Evolutionary conservation across 2,797 vertebrate species (phyloP), one percentile per base, ranked within the genome.

Genomic region (Malacoraja senta): DNA sequence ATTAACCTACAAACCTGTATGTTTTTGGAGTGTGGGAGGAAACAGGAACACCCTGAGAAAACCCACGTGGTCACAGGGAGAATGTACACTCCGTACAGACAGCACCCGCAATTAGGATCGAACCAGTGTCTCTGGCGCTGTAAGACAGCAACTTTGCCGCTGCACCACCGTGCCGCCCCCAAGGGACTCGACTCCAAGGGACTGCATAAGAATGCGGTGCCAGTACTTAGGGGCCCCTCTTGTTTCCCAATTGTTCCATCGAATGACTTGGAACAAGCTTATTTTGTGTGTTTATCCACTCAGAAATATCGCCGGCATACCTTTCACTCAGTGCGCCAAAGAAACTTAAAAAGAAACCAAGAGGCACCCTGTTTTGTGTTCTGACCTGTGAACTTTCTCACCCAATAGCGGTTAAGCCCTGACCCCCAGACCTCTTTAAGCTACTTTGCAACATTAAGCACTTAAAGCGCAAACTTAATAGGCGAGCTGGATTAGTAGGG

Each of bases 351-450:
- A 32, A 21, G 61, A 65, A 26, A 65, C 1, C 2, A 29, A 86
- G 19, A 21, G 61, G 29, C 61, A 29, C 13, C 10, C 61, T 65
- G n/a, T 32, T 88, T 88, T 65, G 61, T 88, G n/a, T 88, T 65
- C n/a, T 65, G 61, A 65, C 61, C 84, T 88, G n/a, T 88, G 84
- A 88, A 88, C 84, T 65, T 88, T 88, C 61, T 88, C 61, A 88
- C 84, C 61, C 63, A 83, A n/a, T 63, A 35, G 84, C 9, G n/a
- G 35, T 88, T 88, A 63, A 88, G 19, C 61, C 65, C 83, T 86
- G 83, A 86, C 83, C 83, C 19, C 61, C 19, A 65, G 29, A 65
- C 61, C 84, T 32, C 32, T 79, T 79, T 35, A 65, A 88, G 84
- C 84, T 65, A 88, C 84, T 88, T 88, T 17, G 29, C 84, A 65